Base-by-base conservation (phyloP, 2,113 vertebrate genomes). In the Galemys pyrenaicus region DNA sequence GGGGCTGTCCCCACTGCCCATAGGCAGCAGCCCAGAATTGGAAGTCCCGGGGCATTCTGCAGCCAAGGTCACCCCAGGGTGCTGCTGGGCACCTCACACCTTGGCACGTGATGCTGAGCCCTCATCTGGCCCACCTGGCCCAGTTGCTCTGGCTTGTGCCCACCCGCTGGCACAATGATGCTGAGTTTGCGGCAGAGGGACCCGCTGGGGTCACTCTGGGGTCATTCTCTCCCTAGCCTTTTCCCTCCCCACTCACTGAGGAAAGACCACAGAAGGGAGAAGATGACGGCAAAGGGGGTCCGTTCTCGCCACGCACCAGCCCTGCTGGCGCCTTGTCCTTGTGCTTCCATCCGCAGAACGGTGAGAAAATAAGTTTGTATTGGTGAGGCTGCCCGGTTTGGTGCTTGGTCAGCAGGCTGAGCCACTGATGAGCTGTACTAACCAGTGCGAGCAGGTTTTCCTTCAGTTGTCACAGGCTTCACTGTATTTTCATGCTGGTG, bases 51-150 rank as follows among this genome's bases (percentile, higher is more conserved):
- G 16, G 5, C 22, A 39, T 8, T 1, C 15, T 15, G 2, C 13
- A 20, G 9, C 39, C 41, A 8, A 1, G 3, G 4, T 46, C 51
- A 54, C 51, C 51, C 51, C 51, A 19, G 51, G 51, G 16, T 32
- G 39, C 19, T 46, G 12, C 3, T 44, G n/a, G 62, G 2, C n/a
- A 13, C 26, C 2, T 11, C 17, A 2, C 20, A 26, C n/a, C n/a
- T n/a, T n/a, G n/a, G n/a, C n/a, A 9, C 30, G 0, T 19, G 35
- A 54, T 0, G 0, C 54, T n/a, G 37, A 49, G 28, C 58, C 49
- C 12, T 56, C 8, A 0, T 37, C 51, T n/a, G 49, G 9, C n/a
- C 44, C 24, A 1, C 39, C n/a, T 67, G 39, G 74, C 35, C 32
- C 13, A 3, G 10, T 24, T 6, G 10, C n/a, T 80, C 44, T 73